Evolutionary conservation across 2,113 vertebrate species (phyloP).

Genomic region (Pseudopipra pipra): DNA sequence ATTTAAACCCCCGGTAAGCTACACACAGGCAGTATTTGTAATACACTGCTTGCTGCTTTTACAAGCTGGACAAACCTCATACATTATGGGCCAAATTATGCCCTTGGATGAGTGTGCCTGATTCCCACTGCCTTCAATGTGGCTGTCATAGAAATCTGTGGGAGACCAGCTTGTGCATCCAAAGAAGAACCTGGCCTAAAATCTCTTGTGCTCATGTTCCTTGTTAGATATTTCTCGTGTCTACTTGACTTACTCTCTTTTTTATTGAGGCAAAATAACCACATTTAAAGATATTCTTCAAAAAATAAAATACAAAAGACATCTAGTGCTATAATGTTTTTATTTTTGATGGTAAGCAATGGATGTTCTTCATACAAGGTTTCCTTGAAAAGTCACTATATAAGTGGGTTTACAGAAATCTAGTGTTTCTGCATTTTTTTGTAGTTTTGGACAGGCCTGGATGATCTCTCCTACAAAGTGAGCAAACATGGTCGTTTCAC

Average conservation of each 20-base stretch:
- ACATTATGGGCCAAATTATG: slow-evolving; percentile 54
- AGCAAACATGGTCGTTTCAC: neutral
- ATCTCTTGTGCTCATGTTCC: neutral
- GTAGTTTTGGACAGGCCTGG: neutral
- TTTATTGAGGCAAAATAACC: neutral
- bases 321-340: neutral
- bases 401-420: neutral
- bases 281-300: neutral
- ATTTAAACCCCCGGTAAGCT: neutral
- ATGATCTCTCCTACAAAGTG: neutral
- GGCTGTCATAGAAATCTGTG: slow-evolving; percentile 53
- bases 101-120: slow-evolving; percentile 42
- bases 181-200: slow-evolving; percentile 50
- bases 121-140: slow-evolving; percentile 58
- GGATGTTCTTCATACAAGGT: neutral
- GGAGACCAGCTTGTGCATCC: slow-evolving; percentile 33
- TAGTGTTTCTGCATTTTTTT: neutral
- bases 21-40: slow-evolving; percentile 22
- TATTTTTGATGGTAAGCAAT: neutral
- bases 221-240: neutral
- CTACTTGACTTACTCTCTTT: neutral
- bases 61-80: slow-evolving; percentile 37
- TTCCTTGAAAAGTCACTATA: neutral
- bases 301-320: neutral
- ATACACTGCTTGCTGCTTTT: slow-evolving; percentile 34